A percentile compares a stretch with the other conserved stretches of the same genome.
phyloP scores from a whole-genome alignment of 2,888 invertebrate species.

The Pristionchus arcanus region DNA sequence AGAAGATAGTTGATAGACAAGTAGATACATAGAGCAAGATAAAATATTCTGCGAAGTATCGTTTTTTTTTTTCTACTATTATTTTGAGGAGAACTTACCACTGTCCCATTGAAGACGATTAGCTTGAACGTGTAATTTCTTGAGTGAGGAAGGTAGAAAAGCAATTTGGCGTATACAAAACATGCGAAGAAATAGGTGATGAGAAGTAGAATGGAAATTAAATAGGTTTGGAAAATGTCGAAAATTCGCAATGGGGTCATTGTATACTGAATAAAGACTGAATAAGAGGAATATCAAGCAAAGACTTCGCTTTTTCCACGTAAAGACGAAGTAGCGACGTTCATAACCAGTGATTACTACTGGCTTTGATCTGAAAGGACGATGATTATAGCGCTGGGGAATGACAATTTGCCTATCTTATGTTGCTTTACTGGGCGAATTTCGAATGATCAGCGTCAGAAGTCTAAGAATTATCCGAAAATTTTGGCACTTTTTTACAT shows the following conservation, averaged over 20 bases:
- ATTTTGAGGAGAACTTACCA: neutral
- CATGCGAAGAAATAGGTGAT: neutral
- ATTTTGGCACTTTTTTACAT: too few species aligned
- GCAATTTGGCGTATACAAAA: neutral
- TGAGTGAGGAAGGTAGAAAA: neutral
- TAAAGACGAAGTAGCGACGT: too few species aligned
- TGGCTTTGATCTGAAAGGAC: too few species aligned
- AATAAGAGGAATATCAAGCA: too few species aligned
- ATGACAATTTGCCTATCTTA: too few species aligned
- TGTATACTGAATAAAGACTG: too few species aligned
- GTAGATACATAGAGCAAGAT: neutral
- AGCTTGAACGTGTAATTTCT: neutral
- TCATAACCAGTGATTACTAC: too few species aligned
- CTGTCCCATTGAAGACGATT: neutral
- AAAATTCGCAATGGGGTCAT: neutral
- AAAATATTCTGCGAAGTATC: neutral
- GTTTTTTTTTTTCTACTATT: neutral
- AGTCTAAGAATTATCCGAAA: too few species aligned
- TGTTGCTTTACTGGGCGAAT: too few species aligned
- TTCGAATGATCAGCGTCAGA: too few species aligned
- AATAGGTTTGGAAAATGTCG: neutral
- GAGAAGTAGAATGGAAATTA: neutral
- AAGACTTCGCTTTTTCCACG: too few species aligned
- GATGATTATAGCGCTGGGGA: too few species aligned
- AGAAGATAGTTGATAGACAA: neutral